phyloP scores from a whole-genome alignment of 2,888 invertebrate species.

The Limenitis camilla region DNA sequence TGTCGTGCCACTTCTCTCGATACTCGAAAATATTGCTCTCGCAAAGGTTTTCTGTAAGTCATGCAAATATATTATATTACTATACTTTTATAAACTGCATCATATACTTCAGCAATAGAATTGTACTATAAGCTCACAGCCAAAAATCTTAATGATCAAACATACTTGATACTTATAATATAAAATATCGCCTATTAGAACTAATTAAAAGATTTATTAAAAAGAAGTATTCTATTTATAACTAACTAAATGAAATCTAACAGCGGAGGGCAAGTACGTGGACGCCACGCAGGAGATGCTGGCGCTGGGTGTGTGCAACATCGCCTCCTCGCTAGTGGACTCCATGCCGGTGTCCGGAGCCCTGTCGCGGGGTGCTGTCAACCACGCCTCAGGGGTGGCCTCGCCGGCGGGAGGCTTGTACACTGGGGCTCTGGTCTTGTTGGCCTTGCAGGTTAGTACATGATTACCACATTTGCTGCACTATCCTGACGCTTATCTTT shows the following conservation, averaged over 20 bases:
- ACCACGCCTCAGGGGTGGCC: constrained; percentile 93
- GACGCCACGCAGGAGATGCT: constrained; percentile 94
- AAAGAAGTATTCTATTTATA: no score
- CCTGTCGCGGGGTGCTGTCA: constrained; percentile 92
- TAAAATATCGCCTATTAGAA: no score
- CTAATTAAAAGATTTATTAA: no score
- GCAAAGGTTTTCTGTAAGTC: constrained; percentile 88
- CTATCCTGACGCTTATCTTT: no score
- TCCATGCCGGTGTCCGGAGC: constrained; percentile 95
- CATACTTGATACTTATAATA: not conserved
- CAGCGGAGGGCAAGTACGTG: constrained; percentile 84
- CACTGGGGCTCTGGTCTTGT: constrained; percentile 77
- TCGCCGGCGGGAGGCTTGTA: constrained; percentile 91
- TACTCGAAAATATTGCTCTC: constrained; percentile 94
- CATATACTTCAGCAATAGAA: no score
- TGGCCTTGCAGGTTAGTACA: constrained; percentile 60
- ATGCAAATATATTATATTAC: no score
- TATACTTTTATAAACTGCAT: no score
- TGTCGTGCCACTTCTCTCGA: constrained; percentile 91
- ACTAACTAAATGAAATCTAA: not conserved
- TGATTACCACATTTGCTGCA: not conserved
- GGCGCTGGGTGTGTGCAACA: constrained; percentile 89
- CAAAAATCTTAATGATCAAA: not conserved
- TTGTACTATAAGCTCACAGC: not conserved
- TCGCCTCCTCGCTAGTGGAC: constrained; percentile 89